Conservation (phyloP, 2,888 invertebrate species). For the Aplocera efformata region DNA sequence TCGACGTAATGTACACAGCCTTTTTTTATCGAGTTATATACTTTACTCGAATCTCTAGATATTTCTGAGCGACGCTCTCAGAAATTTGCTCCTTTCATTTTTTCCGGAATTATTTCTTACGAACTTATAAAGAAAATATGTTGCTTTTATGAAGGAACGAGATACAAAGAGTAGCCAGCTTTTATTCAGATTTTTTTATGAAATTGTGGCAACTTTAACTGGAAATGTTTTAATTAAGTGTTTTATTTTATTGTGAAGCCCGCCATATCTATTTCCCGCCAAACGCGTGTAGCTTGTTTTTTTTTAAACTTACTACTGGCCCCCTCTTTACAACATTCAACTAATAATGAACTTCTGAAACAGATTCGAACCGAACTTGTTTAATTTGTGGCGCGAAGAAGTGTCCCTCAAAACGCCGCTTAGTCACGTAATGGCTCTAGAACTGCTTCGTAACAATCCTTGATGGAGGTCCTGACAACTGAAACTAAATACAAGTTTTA, state of each 20-base stretch:
- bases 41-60: slow-evolving; percentile 19
- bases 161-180: too few relatives aligned
- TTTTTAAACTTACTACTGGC: background rate
- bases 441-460: slow-evolving; percentile 37
- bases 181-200: too few relatives aligned
- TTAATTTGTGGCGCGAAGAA: slow-evolving; percentile 70
- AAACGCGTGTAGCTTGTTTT: too few relatives aligned
- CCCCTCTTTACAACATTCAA: slow-evolving; percentile 44
- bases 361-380: slow-evolving; percentile 62
- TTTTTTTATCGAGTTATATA: slow-evolving; percentile 23
- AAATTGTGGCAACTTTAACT: too few relatives aligned
- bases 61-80: slow-evolving; percentile 19
- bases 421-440: slow-evolving; percentile 66
- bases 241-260: too few relatives aligned
- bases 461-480: slow-evolving; percentile 25
- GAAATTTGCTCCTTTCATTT: slow-evolving; percentile 17
- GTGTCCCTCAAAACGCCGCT: slow-evolving; percentile 51
- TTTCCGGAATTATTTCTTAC: slow-evolving; percentile 12
- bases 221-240: too few relatives aligned
- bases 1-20: too few relatives aligned
- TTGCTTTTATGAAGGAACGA: too few relatives aligned
- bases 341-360: slow-evolving; percentile 64
- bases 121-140: too few relatives aligned
- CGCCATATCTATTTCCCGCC: too few relatives aligned
- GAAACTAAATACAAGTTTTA: slow-evolving; percentile 19